Evolutionary conservation across 2,113 vertebrate species (phyloP), one percentile per base, ranked within the genome.

Genomic region (Nyctereutes procyonoides): DNA sequence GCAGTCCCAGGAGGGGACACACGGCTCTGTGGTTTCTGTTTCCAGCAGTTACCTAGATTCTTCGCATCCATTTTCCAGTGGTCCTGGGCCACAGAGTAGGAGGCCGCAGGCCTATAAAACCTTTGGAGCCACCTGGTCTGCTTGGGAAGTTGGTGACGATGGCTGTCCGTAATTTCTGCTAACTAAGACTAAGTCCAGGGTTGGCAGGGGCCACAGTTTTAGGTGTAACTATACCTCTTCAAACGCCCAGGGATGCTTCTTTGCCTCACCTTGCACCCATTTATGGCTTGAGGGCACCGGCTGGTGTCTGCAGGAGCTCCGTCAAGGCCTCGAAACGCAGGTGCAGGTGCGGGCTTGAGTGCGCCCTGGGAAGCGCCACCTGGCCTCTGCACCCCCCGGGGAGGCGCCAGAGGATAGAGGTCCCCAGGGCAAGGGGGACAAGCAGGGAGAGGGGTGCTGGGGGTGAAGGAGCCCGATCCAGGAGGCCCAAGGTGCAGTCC

Each of bases 401-500:
- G 65, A 19, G 16, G 17, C 65, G 16, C 15, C 9, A 3, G 3
- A 35, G 74, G 43, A 43, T 3, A 14, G 14, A 51, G 76, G 30
- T 51, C 16, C 0, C 3, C 9, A 8, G n/a, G 53, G 32, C 13
- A 0, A 22, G 17, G 17, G 1, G 4, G 5, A 9, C 1, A 1
- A 10, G 4, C 11, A 7, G 35, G 63, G 2, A 0, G 13, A 11
- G 63, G 5, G 51, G 4, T 14, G 51, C 20, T 17, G 7, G 16
- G 74, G 56, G 60, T 14, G n/a, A 9, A 60, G 80, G 14, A 2
- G 22, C n/a, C 3, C 2, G 24, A 10, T 14, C 22, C 4, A 16
- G 56, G 35, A 43, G 56, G 35, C 56, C 0, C 8, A 1, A 2
- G 5, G 20, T 1, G 20, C 13, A 26, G 1, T 38, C 12, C 2